Percentiles rank a stretch among this genome's conserved stretches.
Evolutionary conservation across 2,888 invertebrate genomes (phyloP).

Genomic region (Acholoe squamosa): DNA sequence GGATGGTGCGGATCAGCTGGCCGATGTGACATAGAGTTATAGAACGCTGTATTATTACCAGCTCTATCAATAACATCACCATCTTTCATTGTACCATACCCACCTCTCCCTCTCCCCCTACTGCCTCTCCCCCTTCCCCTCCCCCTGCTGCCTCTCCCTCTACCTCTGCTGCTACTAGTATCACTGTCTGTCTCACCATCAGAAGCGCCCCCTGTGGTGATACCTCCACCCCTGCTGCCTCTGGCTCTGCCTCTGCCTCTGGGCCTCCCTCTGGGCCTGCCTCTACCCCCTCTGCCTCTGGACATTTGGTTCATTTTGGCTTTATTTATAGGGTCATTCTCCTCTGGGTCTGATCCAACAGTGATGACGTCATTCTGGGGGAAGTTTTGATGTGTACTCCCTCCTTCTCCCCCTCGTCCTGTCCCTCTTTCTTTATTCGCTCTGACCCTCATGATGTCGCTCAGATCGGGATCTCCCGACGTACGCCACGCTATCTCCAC

Average conservation of each 20-base stretch:
- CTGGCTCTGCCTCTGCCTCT: neutral
- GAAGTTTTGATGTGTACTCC: neutral
- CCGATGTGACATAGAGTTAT: too few species aligned
- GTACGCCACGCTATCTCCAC: neutral
- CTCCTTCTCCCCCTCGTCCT: neutral
- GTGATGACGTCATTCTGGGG: too few species aligned
- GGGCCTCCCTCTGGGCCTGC: neutral
- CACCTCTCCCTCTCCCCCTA: neutral
- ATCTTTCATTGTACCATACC: neutral
- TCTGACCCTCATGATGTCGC: neutral
- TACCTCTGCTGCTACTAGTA: neutral
- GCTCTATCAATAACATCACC: too few species aligned
- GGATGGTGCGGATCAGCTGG: too few species aligned
- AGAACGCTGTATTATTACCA: too few species aligned
- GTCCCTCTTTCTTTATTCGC: neutral
- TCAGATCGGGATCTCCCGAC: neutral
- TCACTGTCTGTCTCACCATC: neutral
- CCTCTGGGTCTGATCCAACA: too few species aligned
- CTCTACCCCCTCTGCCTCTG: neutral
- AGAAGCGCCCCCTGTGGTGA: neutral
- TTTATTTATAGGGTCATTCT: neutral
- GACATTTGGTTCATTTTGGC: too few species aligned
- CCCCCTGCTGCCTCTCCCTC: neutral
- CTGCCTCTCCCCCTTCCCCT: neutral
- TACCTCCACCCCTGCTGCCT: neutral